Percentiles rank a stretch among this genome's conserved stretches.
These are phyloP conservation scores for Nycteola revayana DNA, from an alignment of 2,888 invertebrate genomes.

Conservation along the genomic window DNA sequence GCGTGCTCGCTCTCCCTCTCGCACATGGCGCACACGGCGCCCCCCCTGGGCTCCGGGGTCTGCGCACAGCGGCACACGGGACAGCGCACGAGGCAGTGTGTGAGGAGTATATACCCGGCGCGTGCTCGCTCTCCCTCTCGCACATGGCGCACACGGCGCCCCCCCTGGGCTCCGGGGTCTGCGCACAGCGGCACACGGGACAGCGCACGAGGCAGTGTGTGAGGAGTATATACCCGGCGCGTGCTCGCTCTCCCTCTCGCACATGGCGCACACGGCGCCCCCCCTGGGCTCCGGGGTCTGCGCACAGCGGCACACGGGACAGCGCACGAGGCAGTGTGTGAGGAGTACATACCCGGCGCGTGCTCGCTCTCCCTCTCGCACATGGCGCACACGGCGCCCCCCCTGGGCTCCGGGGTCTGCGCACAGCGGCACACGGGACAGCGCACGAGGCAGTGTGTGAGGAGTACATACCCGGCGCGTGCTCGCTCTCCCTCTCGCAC, in stretches of 20 bases:
- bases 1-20: neutral
- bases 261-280: neutral
- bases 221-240: neutral
- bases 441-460: conserved; percentile 5
- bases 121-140: conserved; percentile 6
- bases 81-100: conserved; percentile 96
- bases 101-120: conserved; percentile 39
- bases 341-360: neutral
- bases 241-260: neutral
- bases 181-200: neutral
- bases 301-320: neutral
- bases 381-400: neutral
- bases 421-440: conserved; percentile 6
- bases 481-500: neutral
- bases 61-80: conserved; percentile 97
- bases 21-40: conserved; percentile 83
- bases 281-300: neutral
- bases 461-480: neutral
- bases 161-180: neutral
- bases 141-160: conserved; percentile 13
- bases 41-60: conserved; percentile 89
- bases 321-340: neutral
- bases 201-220: neutral
- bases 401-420: conserved; percentile 7
- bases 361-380: neutral